Evolutionary conservation across 2,113 vertebrate species (phyloP), one percentile per base, ranked within the genome.

Genomic region (Choloepus hoffmanni): DNA sequence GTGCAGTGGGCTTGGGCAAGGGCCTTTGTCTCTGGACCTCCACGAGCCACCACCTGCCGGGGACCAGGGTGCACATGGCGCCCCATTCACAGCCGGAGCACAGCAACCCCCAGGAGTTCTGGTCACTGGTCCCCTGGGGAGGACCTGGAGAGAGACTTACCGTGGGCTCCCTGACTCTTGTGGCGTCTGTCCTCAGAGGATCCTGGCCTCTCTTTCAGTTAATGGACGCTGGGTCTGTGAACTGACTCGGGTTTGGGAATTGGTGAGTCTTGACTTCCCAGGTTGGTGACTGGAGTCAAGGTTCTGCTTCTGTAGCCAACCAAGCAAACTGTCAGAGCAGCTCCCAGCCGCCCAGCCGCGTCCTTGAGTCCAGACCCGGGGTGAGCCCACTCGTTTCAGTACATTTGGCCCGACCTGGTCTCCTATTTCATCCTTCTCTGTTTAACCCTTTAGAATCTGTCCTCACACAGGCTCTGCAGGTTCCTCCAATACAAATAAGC

Each of bases 341-440:
- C 43, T 14, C 55, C 55, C 36, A 2, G 26, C 1, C 19, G 24
- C 68, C 7, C 0, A 3, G 1, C 8, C 0, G 2, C 50, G 13
- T 36, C 14, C 6, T 18, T 6, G 5, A 3, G 19, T 18, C 53
- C 55, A 45, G 2, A 36, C 26, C 13, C 26, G 10, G 21, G 45
- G 53, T 45, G 43, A 45, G 43, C 43, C 43, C 43, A 45, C 36
- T 36, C 36, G 36, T 36, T 36, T 36, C 36, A 36, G 36, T 36
- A 2, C 5, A 18, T 15, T 0, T 21, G 3, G 12, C 48, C 65
- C 12, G 0, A 28, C 36, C 24, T 60, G 8, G 3, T 2, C 33
- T 26, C n/a, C 1, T 28, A 0, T n/a, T 1, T 11, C 9, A 3
- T 58, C 53, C 50, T 50, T 26, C 4, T 18, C 2, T 1, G 43